These are phyloP conservation scores for Hormaphis cornu DNA, from an alignment of 1,140 invertebrate genomes.

Conservation along the genomic window DNA sequence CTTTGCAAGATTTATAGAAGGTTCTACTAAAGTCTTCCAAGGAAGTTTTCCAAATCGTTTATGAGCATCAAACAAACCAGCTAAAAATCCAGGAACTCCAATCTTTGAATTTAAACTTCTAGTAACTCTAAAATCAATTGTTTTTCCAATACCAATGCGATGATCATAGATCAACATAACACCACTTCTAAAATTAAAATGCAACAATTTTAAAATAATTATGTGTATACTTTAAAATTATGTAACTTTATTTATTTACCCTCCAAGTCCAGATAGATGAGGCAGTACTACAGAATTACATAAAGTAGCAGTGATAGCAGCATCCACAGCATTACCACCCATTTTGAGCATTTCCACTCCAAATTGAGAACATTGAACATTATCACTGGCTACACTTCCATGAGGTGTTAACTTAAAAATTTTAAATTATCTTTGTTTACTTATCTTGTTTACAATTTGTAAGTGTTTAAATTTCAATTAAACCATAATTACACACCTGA, in stretches of 20 bases:
- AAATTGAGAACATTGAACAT: slow-evolving; percentile 58
- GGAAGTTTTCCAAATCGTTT: slow-evolving; percentile 51
- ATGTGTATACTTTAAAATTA: background rate
- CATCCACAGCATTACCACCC: slow-evolving; percentile 61
- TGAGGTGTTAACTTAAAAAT: slow-evolving; percentile 53
- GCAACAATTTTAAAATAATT: slow-evolving; percentile 31
- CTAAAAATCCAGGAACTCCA: slow-evolving; percentile 50
- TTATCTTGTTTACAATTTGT: background rate
- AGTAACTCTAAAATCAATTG: slow-evolving; percentile 49
- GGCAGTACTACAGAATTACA: slow-evolving; percentile 58
- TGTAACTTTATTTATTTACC: slow-evolving; percentile 44
- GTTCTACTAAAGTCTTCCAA: slow-evolving; percentile 56
- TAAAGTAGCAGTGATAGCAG: slow-evolving; percentile 55
- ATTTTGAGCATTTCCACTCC: slow-evolving; percentile 55
- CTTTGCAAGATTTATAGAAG: slow-evolving; percentile 54
- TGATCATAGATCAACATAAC: slow-evolving; percentile 63
- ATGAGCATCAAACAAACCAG: slow-evolving; percentile 52
- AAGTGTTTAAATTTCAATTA: background rate
- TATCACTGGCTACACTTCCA: slow-evolving; percentile 65
- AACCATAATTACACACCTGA: slow-evolving; percentile 11
- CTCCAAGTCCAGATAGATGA: slow-evolving; percentile 59
- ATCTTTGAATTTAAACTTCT: slow-evolving; percentile 37
- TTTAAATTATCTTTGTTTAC: slow-evolving; percentile 22
- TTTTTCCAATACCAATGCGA: slow-evolving; percentile 44
- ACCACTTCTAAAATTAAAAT: slow-evolving; percentile 52